These are phyloP conservation scores for Magallana angulata DNA, from an alignment of 1,140 invertebrate genomes.

Conservation along the genomic window DNA sequence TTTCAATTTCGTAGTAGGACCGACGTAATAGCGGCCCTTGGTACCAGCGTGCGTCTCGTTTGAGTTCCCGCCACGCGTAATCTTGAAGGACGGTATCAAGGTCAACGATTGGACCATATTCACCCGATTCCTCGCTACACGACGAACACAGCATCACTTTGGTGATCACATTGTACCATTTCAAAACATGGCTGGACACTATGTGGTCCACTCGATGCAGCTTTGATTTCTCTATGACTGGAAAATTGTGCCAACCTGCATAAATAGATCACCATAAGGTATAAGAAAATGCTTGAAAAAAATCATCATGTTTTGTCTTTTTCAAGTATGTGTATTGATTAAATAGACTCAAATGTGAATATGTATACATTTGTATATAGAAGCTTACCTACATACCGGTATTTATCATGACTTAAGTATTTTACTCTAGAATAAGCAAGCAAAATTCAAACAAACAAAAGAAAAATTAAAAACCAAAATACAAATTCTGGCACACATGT, in stretches of 20 bases:
- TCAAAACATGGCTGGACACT: conserved; percentile 35
- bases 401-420: no score
- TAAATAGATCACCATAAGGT: no score
- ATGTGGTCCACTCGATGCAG: conserved; percentile 16
- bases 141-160: conserved; percentile 65
- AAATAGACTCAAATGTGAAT: no score
- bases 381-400: no score
- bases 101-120: conserved; percentile 65
- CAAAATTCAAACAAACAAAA: no score
- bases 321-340: no score
- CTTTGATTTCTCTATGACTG: conserved; percentile 35
- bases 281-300: no score
- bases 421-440: no score
- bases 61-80: conserved; percentile 68
- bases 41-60: conserved; percentile 64
- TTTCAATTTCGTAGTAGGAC: conserved; percentile 63
- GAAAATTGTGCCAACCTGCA: not conserved
- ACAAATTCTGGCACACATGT: no score
- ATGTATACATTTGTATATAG: no score
- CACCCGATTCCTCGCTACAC: conserved; percentile 57
- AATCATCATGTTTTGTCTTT: no score
- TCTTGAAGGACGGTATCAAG: conserved; percentile 66
- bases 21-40: conserved; percentile 61
- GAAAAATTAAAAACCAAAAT: no score
- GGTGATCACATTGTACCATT: conserved; percentile 15